These are phyloP conservation scores for Paramormyrops hopkinsi DNA, from an alignment of 2,797 vertebrate genomes.

Conservation along the genomic window DNA sequence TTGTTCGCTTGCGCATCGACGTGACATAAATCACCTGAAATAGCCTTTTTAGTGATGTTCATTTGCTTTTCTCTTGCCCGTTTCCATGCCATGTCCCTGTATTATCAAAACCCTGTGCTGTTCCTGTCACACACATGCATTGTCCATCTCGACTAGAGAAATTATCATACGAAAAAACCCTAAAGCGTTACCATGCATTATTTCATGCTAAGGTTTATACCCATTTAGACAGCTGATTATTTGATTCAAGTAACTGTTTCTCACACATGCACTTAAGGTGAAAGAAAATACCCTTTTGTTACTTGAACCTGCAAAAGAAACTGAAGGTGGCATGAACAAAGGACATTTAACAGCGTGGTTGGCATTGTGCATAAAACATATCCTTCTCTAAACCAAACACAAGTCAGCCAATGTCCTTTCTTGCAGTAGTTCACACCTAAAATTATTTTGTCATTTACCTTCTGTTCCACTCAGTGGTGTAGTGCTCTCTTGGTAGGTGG, in stretches of 20 bases:
- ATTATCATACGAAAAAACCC: no score
- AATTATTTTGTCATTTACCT: not conserved
- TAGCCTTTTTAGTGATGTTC: no score
- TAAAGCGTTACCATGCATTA: not conserved
- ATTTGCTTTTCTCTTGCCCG: no score
- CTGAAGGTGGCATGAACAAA: not conserved
- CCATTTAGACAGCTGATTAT: not conserved
- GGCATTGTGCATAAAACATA: not conserved
- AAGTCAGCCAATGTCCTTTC: not conserved
- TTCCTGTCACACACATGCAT: not conserved
- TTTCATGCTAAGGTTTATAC: not conserved
- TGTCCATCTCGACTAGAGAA: no score
- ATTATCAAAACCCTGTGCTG: no score
- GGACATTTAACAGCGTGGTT: not conserved
- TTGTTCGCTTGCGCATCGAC: no score
- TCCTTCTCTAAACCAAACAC: not conserved
- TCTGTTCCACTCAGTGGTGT: not conserved
- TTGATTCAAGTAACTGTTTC: not conserved
- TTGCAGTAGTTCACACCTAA: not conserved
- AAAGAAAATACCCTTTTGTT: not conserved
- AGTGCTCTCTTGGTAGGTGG: no score
- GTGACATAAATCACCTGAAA: no score
- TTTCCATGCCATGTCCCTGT: no score
- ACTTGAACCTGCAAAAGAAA: not conserved
- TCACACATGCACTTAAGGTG: not conserved